Conservation (phyloP, 2,113 vertebrate species). For the Caretta caretta region DNA sequence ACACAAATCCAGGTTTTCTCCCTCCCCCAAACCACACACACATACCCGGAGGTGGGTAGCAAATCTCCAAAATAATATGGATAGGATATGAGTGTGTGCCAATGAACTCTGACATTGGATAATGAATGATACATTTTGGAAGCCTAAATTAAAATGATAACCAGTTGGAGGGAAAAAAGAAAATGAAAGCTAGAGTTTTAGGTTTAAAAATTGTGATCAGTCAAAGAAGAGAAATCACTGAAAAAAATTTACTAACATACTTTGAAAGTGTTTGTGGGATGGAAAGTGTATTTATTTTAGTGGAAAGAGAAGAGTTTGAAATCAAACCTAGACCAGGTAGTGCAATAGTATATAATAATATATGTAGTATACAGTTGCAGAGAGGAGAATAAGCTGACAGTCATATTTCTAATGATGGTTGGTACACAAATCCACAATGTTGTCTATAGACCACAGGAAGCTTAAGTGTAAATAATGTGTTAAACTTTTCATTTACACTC, state of each 20-base stretch:
- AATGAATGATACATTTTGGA: neutral
- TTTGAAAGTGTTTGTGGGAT: neutral
- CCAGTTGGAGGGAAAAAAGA: neutral
- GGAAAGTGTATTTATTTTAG: neutral
- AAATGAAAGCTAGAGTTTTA: neutral
- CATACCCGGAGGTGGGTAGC: neutral
- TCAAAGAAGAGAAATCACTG: neutral
- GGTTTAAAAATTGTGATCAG: neutral
- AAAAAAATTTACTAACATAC: accelerated
- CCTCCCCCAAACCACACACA: too few relatives aligned
- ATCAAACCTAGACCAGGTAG: neutral
- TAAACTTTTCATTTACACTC: neutral
- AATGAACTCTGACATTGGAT: neutral
- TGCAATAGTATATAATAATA: neutral
- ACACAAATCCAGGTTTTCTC: too few relatives aligned
- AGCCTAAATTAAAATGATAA: neutral
- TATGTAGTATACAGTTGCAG: neutral
- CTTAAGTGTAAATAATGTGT: neutral
- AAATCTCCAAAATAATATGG: neutral
- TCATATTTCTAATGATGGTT: neutral
- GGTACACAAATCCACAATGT: neutral
- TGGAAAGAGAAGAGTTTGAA: neutral
- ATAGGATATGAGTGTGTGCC: neutral
- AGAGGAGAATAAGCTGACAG: neutral
- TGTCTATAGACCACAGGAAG: neutral